phyloP scores from a whole-genome alignment of 2,797 vertebrate species.

The Bufotes viridis region DNA sequence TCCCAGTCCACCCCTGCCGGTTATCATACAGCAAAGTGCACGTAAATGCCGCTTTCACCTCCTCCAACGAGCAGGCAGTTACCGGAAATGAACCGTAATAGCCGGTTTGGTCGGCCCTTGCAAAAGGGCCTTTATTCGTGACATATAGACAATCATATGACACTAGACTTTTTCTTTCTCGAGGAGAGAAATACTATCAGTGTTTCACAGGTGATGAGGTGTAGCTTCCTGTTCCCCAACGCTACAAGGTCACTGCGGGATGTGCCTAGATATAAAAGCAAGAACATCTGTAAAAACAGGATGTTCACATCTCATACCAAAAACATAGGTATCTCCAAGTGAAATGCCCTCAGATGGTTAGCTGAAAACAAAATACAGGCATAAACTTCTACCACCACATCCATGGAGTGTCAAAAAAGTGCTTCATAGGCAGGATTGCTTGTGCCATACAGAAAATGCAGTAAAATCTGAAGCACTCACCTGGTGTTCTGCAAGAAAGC shows the following conservation, averaged over 20 bases:
- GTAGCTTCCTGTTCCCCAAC: not conserved
- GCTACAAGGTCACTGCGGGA: conserved; percentile 2
- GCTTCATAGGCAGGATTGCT: too few relatives aligned
- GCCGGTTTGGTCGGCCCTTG: too few relatives aligned
- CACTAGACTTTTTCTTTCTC: not conserved
- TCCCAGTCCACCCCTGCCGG: too few relatives aligned
- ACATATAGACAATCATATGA: too few relatives aligned
- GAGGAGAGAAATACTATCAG: not conserved
- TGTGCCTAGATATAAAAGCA: not conserved
- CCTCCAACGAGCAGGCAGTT: too few relatives aligned
- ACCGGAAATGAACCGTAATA: too few relatives aligned
- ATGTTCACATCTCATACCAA: not conserved
- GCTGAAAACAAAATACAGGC: not conserved
- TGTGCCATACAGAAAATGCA: too few relatives aligned
- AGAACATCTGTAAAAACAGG: conserved; percentile 10
- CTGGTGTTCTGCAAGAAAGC: too few relatives aligned
- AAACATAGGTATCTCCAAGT: not conserved
- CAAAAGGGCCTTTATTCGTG: too few relatives aligned
- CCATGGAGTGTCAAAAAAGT: not conserved
- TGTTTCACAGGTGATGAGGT: not conserved
- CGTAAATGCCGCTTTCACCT: too few relatives aligned
- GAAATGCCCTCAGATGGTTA: not conserved
- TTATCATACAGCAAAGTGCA: too few relatives aligned
- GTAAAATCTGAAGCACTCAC: too few relatives aligned
- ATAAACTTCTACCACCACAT: not conserved